These are phyloP conservation scores for Microctenopoma stevenorrisi DNA, from an alignment of 2,797 vertebrate genomes.

Conservation along the genomic window DNA sequence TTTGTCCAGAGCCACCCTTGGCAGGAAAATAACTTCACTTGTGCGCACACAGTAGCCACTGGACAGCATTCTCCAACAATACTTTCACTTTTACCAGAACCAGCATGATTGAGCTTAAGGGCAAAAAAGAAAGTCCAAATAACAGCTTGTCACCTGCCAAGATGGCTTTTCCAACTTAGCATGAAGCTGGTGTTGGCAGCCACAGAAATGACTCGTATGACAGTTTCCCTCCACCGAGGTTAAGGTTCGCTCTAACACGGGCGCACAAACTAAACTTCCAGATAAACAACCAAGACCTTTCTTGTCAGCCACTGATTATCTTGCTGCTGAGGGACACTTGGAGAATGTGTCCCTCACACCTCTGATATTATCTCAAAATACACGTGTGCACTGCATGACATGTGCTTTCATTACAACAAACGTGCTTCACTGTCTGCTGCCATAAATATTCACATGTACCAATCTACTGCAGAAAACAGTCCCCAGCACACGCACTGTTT, in stretches of 20 bases:
- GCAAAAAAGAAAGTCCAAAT: conserved; percentile 10
- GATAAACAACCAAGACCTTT: conserved; percentile 1
- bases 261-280: background rate
- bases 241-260: background rate
- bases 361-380: background rate
- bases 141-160: conserved; percentile 41
- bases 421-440: too few relatives aligned
- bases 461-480: background rate
- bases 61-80: conserved; percentile 34
- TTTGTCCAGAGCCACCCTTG: conserved; percentile 52
- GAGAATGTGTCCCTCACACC: background rate
- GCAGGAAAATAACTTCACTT: conserved; percentile 50
- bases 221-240: background rate
- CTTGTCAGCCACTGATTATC: conserved; percentile 2
- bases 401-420: background rate
- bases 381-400: too few relatives aligned
- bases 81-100: conserved; percentile 32
- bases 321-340: conserved; percentile 5
- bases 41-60: conserved; percentile 21
- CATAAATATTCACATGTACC: background rate
- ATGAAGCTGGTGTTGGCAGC: conserved; percentile 15
- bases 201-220: conserved; percentile 5
- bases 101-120: conserved; percentile 9
- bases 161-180: conserved; percentile 13
- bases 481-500: background rate